Evolutionary conservation across 1,140 invertebrate genomes (phyloP).

Genomic region (Zophobas morio): DNA sequence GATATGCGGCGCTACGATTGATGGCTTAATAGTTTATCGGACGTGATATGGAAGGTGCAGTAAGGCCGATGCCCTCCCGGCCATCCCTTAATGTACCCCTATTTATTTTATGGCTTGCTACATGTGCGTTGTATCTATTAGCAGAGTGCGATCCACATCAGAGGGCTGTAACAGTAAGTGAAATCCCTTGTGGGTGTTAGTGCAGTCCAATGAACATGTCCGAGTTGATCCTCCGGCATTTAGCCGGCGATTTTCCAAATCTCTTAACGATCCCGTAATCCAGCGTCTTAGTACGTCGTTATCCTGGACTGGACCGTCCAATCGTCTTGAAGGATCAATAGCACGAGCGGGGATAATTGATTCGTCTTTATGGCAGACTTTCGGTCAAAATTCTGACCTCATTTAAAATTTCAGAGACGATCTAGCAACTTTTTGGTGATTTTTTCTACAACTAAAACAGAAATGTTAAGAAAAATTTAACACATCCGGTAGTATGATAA

Average conservation of each 20-base stretch:
- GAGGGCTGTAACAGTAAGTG: slow-evolving; percentile 41
- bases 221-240: slow-evolving; percentile 55
- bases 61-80: slow-evolving; percentile 17
- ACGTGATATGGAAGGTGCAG: slow-evolving; percentile 21
- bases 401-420: too few species aligned
- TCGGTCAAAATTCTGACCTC: too few species aligned
- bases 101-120: slow-evolving; percentile 39
- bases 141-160: slow-evolving; percentile 34
- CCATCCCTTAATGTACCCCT: slow-evolving; percentile 23
- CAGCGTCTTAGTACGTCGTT: slow-evolving; percentile 51
- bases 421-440: too few species aligned
- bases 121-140: slow-evolving; percentile 41
- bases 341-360: slow-evolving; percentile 47
- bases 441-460: too few species aligned
- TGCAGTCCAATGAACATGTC: slow-evolving; percentile 52
- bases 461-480: too few species aligned
- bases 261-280: slow-evolving; percentile 54
- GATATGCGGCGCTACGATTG: not conserved
- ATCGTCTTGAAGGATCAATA: slow-evolving; percentile 39
- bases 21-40: slow-evolving; percentile 20
- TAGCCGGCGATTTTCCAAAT: slow-evolving; percentile 58
- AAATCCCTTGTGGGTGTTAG: slow-evolving; percentile 49
- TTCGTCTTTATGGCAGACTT: slow-evolving; percentile 29
- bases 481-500: too few species aligned
- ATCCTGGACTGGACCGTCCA: slow-evolving; percentile 39